Evolutionary conservation across 2,797 vertebrate species (phyloP), one percentile per base, ranked within the genome.

Genomic region (Astyanax mexicanus): DNA sequence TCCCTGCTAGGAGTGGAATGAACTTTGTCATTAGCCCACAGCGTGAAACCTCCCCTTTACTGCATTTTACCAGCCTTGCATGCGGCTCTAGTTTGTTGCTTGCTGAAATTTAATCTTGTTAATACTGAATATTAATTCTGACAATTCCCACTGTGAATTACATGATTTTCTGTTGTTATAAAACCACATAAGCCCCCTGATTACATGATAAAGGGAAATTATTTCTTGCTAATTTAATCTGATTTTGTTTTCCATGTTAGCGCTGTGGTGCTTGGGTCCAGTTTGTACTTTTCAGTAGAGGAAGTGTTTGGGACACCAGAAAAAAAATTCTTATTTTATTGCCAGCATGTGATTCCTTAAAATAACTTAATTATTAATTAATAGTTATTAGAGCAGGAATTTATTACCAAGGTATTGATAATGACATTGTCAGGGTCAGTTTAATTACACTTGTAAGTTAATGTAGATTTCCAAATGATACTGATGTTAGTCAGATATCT

Each of bases 171-270:
- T 64, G 15, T 44, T 82, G 64, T 78, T 85, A 82, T 80, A 82
- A 85, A 87, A 74, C 74, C 69, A 45, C 15, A 47, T 85, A 86
- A 86, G 85, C 85, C 84, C 44, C 27, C 74, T 81, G 69, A 84
- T 86, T 82, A 78, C 45, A 78, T 62, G 25, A 78, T 68, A 64
- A 79, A 81, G 65, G 80, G 73, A 81, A 83, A 84, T 81, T 15
- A 74, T 75, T 84, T 64, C 37, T 79, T 83, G 70, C 62, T 55
- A 72, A 74, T 84, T 83, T 85, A 75, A 80, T 69, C 81, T 67
- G 70, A 68, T 82, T 85, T 83, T 55, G 55, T 72, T 57, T 69
- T 61, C 38, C 45, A 60, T 67, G n/a, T 74, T 54, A 21, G 25
- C 57, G 57, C 12, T 51, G 49, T 12, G 62, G 45, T 55, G 10